These are phyloP conservation scores for Pseudorhiza aurosa DNA, from an alignment of 30 jellyfish, hydroid and myxozoan species.

Conservation along the genomic window DNA sequence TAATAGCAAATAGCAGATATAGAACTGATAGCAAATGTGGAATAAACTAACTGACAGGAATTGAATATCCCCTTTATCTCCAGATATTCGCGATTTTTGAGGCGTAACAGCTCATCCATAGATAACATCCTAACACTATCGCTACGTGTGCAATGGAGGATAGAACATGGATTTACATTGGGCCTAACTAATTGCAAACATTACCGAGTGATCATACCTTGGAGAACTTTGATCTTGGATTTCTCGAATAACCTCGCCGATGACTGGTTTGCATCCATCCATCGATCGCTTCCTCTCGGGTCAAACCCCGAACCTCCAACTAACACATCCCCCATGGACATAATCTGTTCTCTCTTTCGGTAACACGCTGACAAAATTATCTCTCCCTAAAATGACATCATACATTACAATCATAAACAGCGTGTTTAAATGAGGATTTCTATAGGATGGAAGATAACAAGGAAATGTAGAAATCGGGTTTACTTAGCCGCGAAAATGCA, in stretches of 20 bases:
- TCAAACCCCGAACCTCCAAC: slow-evolving; percentile 75
- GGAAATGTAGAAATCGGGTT: no score
- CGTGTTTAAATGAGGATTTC: background rate
- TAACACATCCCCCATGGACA: slow-evolving; percentile 86
- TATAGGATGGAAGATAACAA: background rate
- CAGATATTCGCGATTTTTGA: no score
- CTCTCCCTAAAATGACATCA: background rate
- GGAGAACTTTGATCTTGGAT: slow-evolving; percentile 91
- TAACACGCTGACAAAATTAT: background rate
- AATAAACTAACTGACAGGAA: no score
- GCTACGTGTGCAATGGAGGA: no score
- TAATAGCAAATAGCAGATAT: no score
- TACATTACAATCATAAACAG: background rate
- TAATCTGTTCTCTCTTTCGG: background rate
- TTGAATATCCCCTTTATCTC: no score
- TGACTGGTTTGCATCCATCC: slow-evolving; percentile 99
- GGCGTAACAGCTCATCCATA: no score
- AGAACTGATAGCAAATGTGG: no score
- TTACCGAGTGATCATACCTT: slow-evolving; percentile 75
- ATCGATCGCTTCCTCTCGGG: slow-evolving; percentile 91
- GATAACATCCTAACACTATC: no score
- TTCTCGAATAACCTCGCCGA: slow-evolving; percentile 94
- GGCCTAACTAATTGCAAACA: no score
- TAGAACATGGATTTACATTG: no score
- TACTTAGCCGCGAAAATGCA: no score